phyloP scores from a whole-genome alignment of 2,113 vertebrate genomes.

The Rallus limicola region DNA sequence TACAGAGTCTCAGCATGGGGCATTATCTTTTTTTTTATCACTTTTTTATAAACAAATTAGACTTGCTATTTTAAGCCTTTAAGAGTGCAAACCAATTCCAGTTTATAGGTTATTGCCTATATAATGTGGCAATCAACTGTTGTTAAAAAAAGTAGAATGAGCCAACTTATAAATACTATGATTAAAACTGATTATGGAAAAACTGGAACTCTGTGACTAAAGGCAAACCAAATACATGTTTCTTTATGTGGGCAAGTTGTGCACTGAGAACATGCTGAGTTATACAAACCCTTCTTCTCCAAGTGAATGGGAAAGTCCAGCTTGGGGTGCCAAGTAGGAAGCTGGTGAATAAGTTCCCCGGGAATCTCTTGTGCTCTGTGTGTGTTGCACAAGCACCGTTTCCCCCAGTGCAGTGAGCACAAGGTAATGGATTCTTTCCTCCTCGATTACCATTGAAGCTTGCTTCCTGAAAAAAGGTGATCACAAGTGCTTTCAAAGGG shows the following conservation, averaged over 20 bases:
- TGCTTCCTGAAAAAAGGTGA: background rate
- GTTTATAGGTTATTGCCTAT: conserved; percentile 42
- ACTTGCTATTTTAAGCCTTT: conserved; percentile 66
- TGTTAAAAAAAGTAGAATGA: conserved; percentile 35
- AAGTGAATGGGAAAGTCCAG: background rate
- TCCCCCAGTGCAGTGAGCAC: background rate
- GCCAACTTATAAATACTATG: background rate
- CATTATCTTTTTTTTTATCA: conserved; percentile 38
- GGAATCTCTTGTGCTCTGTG: background rate
- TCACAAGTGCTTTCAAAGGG: background rate
- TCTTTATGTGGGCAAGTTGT: background rate
- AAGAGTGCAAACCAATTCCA: conserved; percentile 29
- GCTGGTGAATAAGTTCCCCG: background rate
- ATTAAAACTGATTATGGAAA: background rate
- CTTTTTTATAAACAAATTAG: conserved; percentile 59
- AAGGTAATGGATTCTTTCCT: background rate
- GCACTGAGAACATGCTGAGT: background rate
- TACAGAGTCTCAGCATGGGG: conserved; percentile 3
- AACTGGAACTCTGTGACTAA: background rate
- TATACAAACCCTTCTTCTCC: background rate
- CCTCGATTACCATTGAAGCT: background rate
- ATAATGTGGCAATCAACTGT: conserved; percentile 21
- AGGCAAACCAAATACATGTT: background rate
- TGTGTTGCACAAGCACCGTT: background rate
- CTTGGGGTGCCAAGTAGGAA: background rate